Conservation (phyloP, 2,797 vertebrate species). For the Clarias laeviceps region DNA sequence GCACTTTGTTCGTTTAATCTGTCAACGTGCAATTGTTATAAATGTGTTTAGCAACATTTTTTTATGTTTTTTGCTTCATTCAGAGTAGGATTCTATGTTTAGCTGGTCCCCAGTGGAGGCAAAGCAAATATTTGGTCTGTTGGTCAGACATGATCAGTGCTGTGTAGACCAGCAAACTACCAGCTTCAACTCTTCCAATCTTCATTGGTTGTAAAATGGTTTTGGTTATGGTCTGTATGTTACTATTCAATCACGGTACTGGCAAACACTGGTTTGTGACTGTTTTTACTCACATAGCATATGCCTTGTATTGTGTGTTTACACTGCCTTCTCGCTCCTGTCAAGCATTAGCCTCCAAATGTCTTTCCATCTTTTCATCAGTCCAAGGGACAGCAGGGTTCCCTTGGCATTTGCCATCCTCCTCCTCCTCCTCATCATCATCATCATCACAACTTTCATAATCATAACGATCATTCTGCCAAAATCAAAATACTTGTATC, state of each 20-base stretch:
- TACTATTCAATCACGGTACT: not conserved
- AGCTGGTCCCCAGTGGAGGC: not conserved
- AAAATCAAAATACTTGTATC: conserved; percentile 54
- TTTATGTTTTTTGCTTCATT: not conserved
- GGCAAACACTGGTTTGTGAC: conserved; percentile 31
- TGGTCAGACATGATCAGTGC: conserved; percentile 2
- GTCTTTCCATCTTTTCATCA: conserved; percentile 82
- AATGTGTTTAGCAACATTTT: not conserved
- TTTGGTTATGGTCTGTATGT: not conserved
- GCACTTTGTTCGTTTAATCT: not conserved
- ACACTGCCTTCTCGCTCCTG: conserved; percentile 85
- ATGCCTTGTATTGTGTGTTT: conserved; percentile 75
- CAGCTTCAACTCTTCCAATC: not conserved
- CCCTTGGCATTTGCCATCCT: conserved; percentile 61
- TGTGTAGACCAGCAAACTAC: conserved; percentile 1
- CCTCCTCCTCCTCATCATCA: not conserved
- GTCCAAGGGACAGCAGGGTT: conserved; percentile 65
- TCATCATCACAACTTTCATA: not conserved
- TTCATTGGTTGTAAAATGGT: not conserved
- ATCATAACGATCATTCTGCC: conserved; percentile 32
- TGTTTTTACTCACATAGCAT: conserved; percentile 76
- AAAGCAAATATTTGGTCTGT: not conserved
- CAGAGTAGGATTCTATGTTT: not conserved
- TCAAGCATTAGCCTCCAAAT: conserved; percentile 68
- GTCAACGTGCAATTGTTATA: not conserved